Conservation (phyloP, 1,140 invertebrate genomes). For the Colletes gigas region DNA sequence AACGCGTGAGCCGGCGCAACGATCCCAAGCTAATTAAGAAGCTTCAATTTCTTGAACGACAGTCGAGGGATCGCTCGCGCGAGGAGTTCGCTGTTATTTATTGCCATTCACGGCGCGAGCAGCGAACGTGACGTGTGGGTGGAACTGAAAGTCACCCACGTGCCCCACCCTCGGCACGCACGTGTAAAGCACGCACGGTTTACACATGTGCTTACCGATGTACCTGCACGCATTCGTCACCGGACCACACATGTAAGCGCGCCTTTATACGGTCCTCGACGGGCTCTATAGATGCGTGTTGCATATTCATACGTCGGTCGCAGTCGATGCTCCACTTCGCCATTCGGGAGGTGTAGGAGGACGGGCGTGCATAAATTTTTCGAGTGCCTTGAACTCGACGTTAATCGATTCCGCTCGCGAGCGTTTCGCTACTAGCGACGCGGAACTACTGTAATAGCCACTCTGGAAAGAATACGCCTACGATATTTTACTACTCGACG, state of each 20-base stretch:
- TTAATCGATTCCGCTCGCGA: constrained; percentile 52
- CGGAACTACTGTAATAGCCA: neutral
- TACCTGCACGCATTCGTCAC: constrained; percentile 62
- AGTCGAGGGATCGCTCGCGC: constrained; percentile 24
- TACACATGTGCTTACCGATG: constrained; percentile 67
- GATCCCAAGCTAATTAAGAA: constrained; percentile 56
- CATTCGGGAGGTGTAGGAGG: constrained; percentile 66
- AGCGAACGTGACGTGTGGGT: constrained; percentile 60
- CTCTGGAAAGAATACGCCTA: neutral
- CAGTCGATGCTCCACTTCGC: constrained; percentile 64
- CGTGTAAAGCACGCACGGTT: constrained; percentile 61
- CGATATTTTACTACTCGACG: neutral
- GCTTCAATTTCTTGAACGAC: constrained; percentile 25
- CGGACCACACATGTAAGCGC: constrained; percentile 54
- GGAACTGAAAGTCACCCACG: constrained; percentile 67
- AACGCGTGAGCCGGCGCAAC: neutral
- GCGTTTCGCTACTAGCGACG: constrained; percentile 16
- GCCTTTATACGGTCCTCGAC: constrained; percentile 44
- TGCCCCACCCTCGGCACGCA: constrained; percentile 65
- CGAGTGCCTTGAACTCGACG: constrained; percentile 55
- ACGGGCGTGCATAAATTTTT: constrained; percentile 70
- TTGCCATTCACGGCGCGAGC: constrained; percentile 36
- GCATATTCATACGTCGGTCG: constrained; percentile 67
- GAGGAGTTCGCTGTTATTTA: constrained; percentile 52
- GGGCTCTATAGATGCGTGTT: constrained; percentile 52